Base-by-base conservation (phyloP, 2,113 vertebrate genomes). In the Podarcis muralis region DNA sequence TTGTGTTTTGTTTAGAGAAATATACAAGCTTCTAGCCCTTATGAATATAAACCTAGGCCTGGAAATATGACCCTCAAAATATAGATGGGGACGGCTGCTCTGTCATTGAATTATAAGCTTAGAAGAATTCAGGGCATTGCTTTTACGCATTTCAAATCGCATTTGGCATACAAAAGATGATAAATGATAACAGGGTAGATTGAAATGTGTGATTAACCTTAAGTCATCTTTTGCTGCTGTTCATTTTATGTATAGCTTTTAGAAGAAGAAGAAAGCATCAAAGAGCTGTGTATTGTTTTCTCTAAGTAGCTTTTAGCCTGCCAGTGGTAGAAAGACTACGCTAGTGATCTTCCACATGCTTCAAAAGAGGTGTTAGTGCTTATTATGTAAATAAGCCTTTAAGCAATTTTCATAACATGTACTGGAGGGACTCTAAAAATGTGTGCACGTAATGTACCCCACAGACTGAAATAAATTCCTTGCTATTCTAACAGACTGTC, bases 381-480 rank as follows among this genome's bases (percentile, higher is more conserved):
- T 95, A 92, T 92, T 86, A 95, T 91, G 85, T 87, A 89, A 87
- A 91, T 93, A 93, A 90, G 90, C 82, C 95, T 81, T 35, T 91
- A 94, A 80, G 88, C 62, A 92, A 92, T 94, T 95, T 95, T 94
- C 59, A 77, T 92, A 93, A 91, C 76, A 91, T 48, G 43, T 27
- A 93, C 81, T 87, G 90, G 4, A 80, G 72, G 80, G 37, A 62
- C 66, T 93, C 92, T 89, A 83, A 93, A 92, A 59, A 85, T 90
- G 92, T 83, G 91, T 81, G 76, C 35, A 86, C 53, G 87, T 86
- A 3, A 90, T 90, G 87, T 95, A 92, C 74, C 87, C 89, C 92
- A 40, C 74, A 89, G 88, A 82, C 86, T 72, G 76, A 91, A 87
- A 91, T 80, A 80, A 71, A 43, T 69, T 79, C 88, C 86, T 89